These are phyloP conservation scores for Meganola albula DNA, from an alignment of 2,888 invertebrate species.

Conservation along the genomic window DNA sequence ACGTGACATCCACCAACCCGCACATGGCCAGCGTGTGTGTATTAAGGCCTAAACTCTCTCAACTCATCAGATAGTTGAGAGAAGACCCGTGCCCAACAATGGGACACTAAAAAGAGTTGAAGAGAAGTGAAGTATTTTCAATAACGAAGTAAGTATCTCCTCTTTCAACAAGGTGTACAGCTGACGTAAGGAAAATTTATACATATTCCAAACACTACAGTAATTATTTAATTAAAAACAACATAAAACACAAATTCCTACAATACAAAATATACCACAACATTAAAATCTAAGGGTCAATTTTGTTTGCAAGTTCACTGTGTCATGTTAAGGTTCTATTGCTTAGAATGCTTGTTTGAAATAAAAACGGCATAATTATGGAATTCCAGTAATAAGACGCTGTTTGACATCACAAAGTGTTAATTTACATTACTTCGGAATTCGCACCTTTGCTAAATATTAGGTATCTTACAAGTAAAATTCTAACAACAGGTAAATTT, in stretches of 20 bases:
- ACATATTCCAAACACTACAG: constrained; percentile 9
- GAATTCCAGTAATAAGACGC: constrained; percentile 34
- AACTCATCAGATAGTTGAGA: no score
- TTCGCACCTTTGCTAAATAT: constrained; percentile 16
- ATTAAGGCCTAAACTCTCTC: no score
- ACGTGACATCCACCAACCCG: no score
- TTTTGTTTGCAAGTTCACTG: neutral
- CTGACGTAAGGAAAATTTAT: constrained; percentile 8
- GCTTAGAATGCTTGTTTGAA: constrained; percentile 3
- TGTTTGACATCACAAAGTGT: constrained; percentile 16
- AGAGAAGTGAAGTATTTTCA: no score
- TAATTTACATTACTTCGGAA: constrained; percentile 18
- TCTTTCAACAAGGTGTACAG: constrained; percentile 1
- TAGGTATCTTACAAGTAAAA: constrained; percentile 3
- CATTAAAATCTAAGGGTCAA: rapidly evolving
- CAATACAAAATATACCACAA: neutral
- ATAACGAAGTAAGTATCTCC: constrained; percentile 5
- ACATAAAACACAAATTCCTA: neutral
- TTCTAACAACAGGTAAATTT: no score
- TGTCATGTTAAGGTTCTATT: neutral
- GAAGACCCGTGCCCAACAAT: no score
- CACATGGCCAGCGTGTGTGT: no score
- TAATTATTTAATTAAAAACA: neutral
- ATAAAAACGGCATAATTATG: constrained; percentile 27
- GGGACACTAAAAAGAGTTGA: no score